Base-by-base conservation (phyloP, 2,888 invertebrate genomes). In the Andrena trimmerana region DNA sequence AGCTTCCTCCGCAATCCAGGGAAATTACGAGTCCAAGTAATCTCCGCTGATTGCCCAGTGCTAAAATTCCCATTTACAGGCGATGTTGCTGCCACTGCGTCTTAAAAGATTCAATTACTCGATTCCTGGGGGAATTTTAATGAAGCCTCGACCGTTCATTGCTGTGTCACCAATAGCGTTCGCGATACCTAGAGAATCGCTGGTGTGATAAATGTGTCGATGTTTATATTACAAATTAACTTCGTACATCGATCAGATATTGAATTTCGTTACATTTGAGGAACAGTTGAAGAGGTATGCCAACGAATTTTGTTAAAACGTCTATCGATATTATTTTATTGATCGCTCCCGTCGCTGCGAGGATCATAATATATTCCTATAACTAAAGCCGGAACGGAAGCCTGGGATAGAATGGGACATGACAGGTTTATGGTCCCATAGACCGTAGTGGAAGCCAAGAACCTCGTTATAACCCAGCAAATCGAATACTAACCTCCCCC, bases 1-100 rank as follows among this genome's bases (percentile, higher is more conserved):
- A 82, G 87, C 84, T 84, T 76, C 67, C 73, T 69, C 70, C 60
- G 65, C 71, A 74, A 67, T 70, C 60, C 57, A 33, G 33, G 48
- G 82, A 75, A 62, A 79, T 84, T 84, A 86, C 82, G 70, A 76
- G 33, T 78, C 48, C 63, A 48, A 36, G 69, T 81, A 84, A 81
- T 81, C 78, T 67, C 20, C 29, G 29, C 20, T 84, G 84, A 86
- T 84, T 78, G 75, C 57, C 16, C 74, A 31, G 57, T n/a, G 36
- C 70, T 72, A 50, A 72, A 29, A 36, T 33, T 65, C 31, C 59
- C 67, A 68, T 81, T 75, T 84, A 75, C 72, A 76, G 27, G 36
- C 42, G 57, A 52, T 29, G 42, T 66, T 57, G 36, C 50, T n/a
- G n/a, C 59, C 31, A 1, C 29, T 3, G 1, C 13, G 1, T 1